Evolutionary conservation across 2,888 invertebrate genomes (phyloP).

Genomic region (Crematogaster levior): DNA sequence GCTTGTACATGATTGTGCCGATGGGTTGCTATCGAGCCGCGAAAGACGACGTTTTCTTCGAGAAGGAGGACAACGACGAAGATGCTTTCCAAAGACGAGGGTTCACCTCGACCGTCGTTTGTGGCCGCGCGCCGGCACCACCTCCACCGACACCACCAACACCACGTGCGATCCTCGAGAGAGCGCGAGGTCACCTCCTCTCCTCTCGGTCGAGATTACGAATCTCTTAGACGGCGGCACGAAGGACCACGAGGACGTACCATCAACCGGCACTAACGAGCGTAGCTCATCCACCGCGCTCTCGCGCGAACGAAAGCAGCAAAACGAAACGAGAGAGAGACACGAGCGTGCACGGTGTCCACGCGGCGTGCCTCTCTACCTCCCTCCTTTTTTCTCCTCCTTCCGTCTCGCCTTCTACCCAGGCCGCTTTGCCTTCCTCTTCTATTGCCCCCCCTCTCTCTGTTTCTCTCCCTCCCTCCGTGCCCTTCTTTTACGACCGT

Average conservation of each 20-base stretch:
- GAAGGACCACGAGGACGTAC: slow-evolving; percentile 51
- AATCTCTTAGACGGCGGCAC: background rate
- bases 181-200: background rate
- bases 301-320: slow-evolving; percentile 70
- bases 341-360: too few species aligned
- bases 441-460: slow-evolving; percentile 16
- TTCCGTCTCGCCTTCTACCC: slow-evolving; percentile 48
- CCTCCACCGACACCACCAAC: background rate
- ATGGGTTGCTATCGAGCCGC: background rate
- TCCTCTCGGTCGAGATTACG: background rate
- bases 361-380: slow-evolving; percentile 71
- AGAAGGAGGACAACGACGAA: background rate
- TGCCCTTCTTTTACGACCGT: slow-evolving; percentile 50
- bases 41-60: background rate
- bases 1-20: slow-evolving; percentile 91
- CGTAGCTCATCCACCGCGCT: slow-evolving; percentile 68
- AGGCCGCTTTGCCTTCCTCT: slow-evolving; percentile 34
- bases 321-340: slow-evolving; percentile 70
- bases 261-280: slow-evolving; percentile 67
- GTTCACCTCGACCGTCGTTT: background rate
- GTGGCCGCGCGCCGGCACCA: background rate
- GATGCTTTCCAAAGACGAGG: background rate
- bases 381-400: slow-evolving; percentile 44
- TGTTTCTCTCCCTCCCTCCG: background rate
- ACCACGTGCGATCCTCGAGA: slow-evolving; percentile 22